Evolutionary conservation across 2,888 invertebrate species (phyloP).

Genomic region (Cactoblastis cactorum): DNA sequence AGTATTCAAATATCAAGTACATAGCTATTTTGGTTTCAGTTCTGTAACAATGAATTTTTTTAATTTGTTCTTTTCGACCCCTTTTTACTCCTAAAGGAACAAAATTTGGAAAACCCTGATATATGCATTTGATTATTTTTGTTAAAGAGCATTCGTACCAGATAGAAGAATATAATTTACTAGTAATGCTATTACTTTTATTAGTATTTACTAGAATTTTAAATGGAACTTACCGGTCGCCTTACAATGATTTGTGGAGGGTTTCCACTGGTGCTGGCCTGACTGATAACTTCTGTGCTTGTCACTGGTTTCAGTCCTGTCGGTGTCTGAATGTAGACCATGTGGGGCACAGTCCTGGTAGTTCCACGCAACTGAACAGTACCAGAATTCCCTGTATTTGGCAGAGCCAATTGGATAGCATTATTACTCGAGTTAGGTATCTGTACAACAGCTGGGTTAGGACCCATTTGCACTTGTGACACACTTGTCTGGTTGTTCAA

Average conservation of each 20-base stretch:
- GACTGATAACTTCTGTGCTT: slow-evolving; percentile 68
- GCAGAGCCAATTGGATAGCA: slow-evolving; percentile 55
- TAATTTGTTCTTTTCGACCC: too few relatives aligned
- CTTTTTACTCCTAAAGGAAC: too few relatives aligned
- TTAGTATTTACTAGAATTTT: too few relatives aligned
- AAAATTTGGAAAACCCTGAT: too few relatives aligned
- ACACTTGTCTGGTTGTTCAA: slow-evolving; percentile 51
- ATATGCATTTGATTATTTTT: too few relatives aligned
- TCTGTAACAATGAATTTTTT: too few relatives aligned
- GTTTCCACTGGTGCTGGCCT: slow-evolving; percentile 71
- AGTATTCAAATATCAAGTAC: too few relatives aligned
- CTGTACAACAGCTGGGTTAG: slow-evolving; percentile 57
- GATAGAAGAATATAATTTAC: background rate
- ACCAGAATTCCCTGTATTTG: slow-evolving; percentile 36
- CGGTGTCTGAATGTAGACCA: slow-evolving; percentile 80
- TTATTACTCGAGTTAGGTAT: slow-evolving; percentile 61
- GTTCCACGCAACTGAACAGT: slow-evolving; percentile 52
- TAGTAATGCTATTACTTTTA: background rate
- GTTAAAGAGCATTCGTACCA: too few relatives aligned
- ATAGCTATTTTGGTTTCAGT: too few relatives aligned
- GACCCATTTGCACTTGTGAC: slow-evolving; percentile 63
- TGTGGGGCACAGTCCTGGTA: slow-evolving; percentile 69
- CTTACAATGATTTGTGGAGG: slow-evolving; percentile 75
- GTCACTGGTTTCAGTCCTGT: slow-evolving; percentile 70
- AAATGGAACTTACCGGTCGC: slow-evolving; percentile 75